Conservation (phyloP, 2,888 invertebrate species). For the Tricholauxania praeusta region DNA sequence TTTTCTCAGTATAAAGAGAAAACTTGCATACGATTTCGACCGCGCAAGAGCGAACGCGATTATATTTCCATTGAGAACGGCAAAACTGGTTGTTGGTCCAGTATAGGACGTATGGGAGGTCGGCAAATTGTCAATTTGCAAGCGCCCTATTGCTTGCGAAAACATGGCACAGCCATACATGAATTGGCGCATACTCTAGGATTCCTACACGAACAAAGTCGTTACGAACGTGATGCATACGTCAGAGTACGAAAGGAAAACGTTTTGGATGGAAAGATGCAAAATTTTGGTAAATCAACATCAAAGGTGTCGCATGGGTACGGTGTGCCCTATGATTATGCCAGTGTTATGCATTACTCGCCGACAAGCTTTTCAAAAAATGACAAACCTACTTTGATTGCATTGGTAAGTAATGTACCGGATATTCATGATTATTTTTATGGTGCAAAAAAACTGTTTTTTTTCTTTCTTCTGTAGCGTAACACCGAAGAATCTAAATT, state of each 20-base stretch:
- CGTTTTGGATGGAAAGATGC: slow-evolving; percentile 74
- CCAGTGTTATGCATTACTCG: slow-evolving; percentile 87
- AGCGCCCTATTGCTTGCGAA: slow-evolving; percentile 77
- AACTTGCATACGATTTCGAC: slow-evolving; percentile 80
- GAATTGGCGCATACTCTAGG: slow-evolving; percentile 84
- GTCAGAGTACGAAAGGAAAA: slow-evolving; percentile 76
- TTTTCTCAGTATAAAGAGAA: slow-evolving; percentile 79
- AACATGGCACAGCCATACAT: slow-evolving; percentile 79
- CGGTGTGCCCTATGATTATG: slow-evolving; percentile 81
- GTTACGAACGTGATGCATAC: slow-evolving; percentile 79
- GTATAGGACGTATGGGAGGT: slow-evolving; percentile 78
- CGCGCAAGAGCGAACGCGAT: slow-evolving; percentile 74
- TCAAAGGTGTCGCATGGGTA: slow-evolving; percentile 71
- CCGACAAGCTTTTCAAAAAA: slow-evolving; percentile 80
- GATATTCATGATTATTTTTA: too few relatives aligned
- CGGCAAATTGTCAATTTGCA: slow-evolving; percentile 78
- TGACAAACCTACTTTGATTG: slow-evolving; percentile 76
- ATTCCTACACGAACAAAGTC: slow-evolving; percentile 85
- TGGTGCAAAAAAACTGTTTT: background rate
- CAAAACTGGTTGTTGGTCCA: slow-evolving; percentile 83
- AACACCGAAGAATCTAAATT: slow-evolving; percentile 35
- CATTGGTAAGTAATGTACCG: slow-evolving; percentile 70
- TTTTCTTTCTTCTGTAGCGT: slow-evolving; percentile 1
- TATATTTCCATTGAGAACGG: slow-evolving; percentile 77
- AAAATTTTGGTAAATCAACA: slow-evolving; percentile 78